Evolutionary conservation across 2,888 invertebrate genomes (phyloP).

Genomic region (Trissolcus japonicus): DNA sequence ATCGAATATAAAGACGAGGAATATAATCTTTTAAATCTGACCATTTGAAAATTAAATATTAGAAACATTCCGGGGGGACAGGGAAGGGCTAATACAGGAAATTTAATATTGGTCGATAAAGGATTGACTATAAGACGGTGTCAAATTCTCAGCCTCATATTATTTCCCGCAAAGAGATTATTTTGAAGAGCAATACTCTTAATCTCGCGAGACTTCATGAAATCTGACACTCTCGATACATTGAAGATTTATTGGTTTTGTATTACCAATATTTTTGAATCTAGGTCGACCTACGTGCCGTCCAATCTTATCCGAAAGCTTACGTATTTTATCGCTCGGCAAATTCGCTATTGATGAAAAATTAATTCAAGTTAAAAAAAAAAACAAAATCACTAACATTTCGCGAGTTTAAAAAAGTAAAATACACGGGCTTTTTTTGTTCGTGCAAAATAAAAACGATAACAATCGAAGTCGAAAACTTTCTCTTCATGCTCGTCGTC

Average conservation of each 20-base stretch:
- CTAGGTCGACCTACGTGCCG: slow-evolving; percentile 65
- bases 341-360: not conserved
- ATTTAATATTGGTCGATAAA: slow-evolving; percentile 69
- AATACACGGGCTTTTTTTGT: slow-evolving; percentile 13
- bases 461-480: too few relatives aligned
- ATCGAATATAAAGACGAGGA: slow-evolving; percentile 66
- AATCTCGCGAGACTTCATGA: slow-evolving; percentile 69
- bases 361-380: not conserved
- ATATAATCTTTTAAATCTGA: slow-evolving; percentile 70
- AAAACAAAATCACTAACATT: too few relatives aligned
- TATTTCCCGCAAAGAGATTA: slow-evolving; percentile 74
- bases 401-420: slow-evolving; percentile 14
- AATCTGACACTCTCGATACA: slow-evolving; percentile 70
- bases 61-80: slow-evolving; percentile 62
- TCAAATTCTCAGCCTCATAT: slow-evolving; percentile 70
- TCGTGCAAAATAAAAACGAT: not conserved
- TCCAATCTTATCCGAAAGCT: slow-evolving; percentile 46
- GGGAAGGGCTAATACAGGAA: slow-evolving; percentile 67
- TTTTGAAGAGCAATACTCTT: slow-evolving; percentile 72
- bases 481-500: too few relatives aligned
- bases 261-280: slow-evolving; percentile 72
- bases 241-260: slow-evolving; percentile 74
- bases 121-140: slow-evolving; percentile 61
- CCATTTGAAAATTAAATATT: slow-evolving; percentile 67
- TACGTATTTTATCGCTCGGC: slow-evolving; percentile 32